Base-by-base conservation (phyloP, 2,797 vertebrate genomes). In the Knipowitschia caucasica region DNA sequence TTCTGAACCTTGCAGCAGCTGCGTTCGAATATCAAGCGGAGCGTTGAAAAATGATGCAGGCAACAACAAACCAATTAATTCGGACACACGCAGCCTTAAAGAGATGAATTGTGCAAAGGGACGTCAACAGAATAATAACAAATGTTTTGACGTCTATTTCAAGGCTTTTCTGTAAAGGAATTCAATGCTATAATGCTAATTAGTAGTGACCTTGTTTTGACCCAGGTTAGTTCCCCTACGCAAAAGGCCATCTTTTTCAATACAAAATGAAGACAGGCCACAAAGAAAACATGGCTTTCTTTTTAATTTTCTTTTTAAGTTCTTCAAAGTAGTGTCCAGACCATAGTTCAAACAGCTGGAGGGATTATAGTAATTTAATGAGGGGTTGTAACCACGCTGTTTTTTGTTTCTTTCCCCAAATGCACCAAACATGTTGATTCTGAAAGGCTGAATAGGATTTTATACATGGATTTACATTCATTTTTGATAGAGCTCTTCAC, bases 301-400 rank as follows among this genome's bases (percentile, higher is more conserved):
- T 50, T 35, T 55, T 55, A 50, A 49, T 40, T 50, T 60, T 60
- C 63, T 47, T 12, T 53, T 73, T 47, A 66, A 64, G 72, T 60
- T 64, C 58, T 45, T 68, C 53, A 67, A 60, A 49, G 68, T 64
- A 67, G 58, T 62, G 71, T 59, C 67, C 62, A 78, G 73, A 80
- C 59, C 67, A 30, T 58, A 30, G 24, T 60, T n/a, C n/a, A 67
- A 73, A 73, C 74, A 78, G 69, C 81, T 81, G 77, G 53, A 69
- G 56, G 73, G 76, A 80, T 84, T 82, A 81, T 27, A 73, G 29
- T 44, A 20, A 74, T 61, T 78, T 87, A 84, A 86, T 81, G 82
- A 77, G 80, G 66, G 73, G 52, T 18, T 78, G 75, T 84, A 81
- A 87, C 83, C 83, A 72, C 77, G 69, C 43, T 29, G 67, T 83